Evolutionary conservation across 2,113 vertebrate species (phyloP), one percentile per base, ranked within the genome.

Genomic region (Falcunculus frontatus): DNA sequence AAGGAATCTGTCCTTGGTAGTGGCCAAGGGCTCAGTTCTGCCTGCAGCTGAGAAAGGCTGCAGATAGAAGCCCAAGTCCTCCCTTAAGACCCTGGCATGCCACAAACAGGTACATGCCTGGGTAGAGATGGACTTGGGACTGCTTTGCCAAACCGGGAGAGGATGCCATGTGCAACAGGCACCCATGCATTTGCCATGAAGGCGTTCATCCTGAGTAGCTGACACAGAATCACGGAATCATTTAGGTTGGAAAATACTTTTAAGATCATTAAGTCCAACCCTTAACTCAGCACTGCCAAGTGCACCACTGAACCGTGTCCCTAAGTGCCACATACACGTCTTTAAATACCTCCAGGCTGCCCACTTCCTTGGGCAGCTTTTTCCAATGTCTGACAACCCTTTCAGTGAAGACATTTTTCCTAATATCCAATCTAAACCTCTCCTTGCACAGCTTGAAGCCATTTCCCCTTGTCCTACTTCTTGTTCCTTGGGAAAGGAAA

Each of bases 181-280:
- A 0, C 50, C 52, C 3, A 0, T 20, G 21, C 13, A 2, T 35
- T 84, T 16, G 0, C 30, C 56, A 17, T 1, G 2, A 78, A 64
- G 33, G 7, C 32, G 4, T 35, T 39, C 74, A 14, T 42, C 62
- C 44, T 30, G 46, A 76, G 50, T 21, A 62, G 63, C 0, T 59
- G 76, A 62, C 3, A 42, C 8, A 55, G 22, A 74, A 55, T 49
- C 22, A 55, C 23, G 42, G n/a, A 74, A 55, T 55, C 32, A 67
- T 22, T 62, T 81, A 25, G 20, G 16, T n/a, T 68, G 35, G 35
- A 75, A 53, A 85, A 75, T 41, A 50, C 23, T 19, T 56, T 75
- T 56, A 62, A 42, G 32, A 39, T 56, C 26, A 60, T 74, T 35
- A 75, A 44, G 41, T 62, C 35, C 53, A 79, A 10, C 37, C 8